Evolutionary conservation across 2,113 vertebrate species (phyloP), one percentile per base, ranked within the genome.

Genomic region (Xiphias gladius): DNA sequence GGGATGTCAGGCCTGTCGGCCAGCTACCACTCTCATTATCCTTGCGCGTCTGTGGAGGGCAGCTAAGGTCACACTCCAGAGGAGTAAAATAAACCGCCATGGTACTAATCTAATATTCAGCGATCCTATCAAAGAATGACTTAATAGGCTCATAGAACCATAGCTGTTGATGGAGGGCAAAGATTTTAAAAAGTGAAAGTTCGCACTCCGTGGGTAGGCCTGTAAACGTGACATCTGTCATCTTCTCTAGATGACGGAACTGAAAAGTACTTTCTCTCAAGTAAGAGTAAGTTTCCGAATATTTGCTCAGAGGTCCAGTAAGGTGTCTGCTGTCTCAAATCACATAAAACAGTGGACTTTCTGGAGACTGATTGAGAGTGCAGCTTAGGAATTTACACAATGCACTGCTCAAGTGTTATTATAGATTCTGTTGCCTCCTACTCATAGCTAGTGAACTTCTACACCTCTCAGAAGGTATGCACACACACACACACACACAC

Each of bases 21-120:
- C 88, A 43, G 87, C 85, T 91, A 90, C 89, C 91, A 91, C 92
- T 93, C 91, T 93, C 92, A 93, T 93, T 93, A 92, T 93, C 88
- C 90, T 43, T 28, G 52, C 71, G 76, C 80, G 73, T 84, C 77
- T 66, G 78, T 85, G 87, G 90, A 93, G 92, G 89, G 91, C 92
- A 83, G 80, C 88, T 91, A 90, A 94, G 91, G 92, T 93, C 91
- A 93, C 85, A 83, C 88, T 85, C 79, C 85, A 79, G 59, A 91
- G 82, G 86, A 90, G 87, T 79, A 83, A 93, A 92, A 93, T 91
- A 93, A 90, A 90, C 79, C 58, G 62, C 84, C 50, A 52, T 62
- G 80, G 26, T 84, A 70, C 85, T 88, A 79, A 90, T 93, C 83
- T 84, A 89, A 92, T 86, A 91, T 93, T 90, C 89, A 87, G 73